These are phyloP conservation scores for Zoanthus sansibaricus DNA, from an alignment of 92 coral and sea anemone species.

Conservation along the genomic window DNA sequence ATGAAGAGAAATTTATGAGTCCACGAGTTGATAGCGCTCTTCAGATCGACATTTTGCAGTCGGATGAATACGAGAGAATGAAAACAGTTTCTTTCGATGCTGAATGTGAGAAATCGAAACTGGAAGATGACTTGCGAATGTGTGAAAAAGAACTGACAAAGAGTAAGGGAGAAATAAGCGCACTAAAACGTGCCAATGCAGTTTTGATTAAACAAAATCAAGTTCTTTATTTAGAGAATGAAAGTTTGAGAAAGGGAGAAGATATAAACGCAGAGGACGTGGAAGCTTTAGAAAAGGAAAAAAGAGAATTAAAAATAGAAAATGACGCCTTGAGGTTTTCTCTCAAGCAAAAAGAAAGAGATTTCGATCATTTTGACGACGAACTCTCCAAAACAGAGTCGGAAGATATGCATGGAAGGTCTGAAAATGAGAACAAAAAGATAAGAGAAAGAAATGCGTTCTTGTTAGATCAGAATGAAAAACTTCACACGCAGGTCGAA, in stretches of 20 bases:
- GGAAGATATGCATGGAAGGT: conserved; percentile 53
- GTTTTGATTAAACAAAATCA: conserved; percentile 95
- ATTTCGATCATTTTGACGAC: conserved; percentile 65
- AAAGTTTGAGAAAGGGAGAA: conserved; percentile 71
- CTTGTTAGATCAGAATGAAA: conserved; percentile 73
- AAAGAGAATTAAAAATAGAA: conserved; percentile 71
- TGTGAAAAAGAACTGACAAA: conserved; percentile 75
- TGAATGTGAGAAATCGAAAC: conserved; percentile 68
- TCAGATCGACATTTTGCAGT: conserved; percentile 77
- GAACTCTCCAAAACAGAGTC: conserved; percentile 64
- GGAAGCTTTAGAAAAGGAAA: conserved; percentile 69
- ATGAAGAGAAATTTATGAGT: conserved; percentile 75
- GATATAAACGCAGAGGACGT: conserved; percentile 52
- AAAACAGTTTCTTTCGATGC: conserved; percentile 72
- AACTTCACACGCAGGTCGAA: conserved; percentile 80
- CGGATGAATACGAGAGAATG: conserved; percentile 73
- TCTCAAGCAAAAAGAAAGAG: conserved; percentile 61
- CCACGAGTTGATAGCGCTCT: conserved; percentile 89
- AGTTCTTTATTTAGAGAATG: conserved; percentile 90
- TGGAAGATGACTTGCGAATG: conserved; percentile 72
- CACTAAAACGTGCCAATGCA: conserved; percentile 87
- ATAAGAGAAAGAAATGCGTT: conserved; percentile 78
- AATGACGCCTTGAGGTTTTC: conserved; percentile 65
- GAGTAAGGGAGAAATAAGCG: conserved; percentile 77
- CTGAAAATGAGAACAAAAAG: conserved; percentile 70